Evolutionary conservation across 2,113 vertebrate genomes (phyloP).

Genomic region (Psammodynastes pulverulentus): DNA sequence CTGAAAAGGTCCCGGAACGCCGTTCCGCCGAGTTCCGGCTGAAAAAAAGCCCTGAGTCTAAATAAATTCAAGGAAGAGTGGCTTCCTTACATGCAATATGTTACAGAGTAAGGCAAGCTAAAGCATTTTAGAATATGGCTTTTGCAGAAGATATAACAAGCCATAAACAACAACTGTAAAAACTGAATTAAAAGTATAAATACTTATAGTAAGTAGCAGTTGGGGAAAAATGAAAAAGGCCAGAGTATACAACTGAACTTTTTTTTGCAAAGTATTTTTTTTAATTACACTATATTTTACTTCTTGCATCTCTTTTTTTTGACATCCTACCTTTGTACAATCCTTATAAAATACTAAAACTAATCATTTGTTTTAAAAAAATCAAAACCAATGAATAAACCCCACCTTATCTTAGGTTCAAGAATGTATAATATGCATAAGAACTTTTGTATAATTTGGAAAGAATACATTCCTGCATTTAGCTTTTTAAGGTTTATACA

Average conservation of each 20-base stretch:
- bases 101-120: neutral
- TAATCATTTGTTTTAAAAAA: neutral
- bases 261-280: neutral
- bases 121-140: neutral
- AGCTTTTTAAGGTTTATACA: neutral
- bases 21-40: too few relatives aligned
- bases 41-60: too few relatives aligned
- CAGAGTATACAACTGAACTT: neutral
- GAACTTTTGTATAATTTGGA: neutral
- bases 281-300: neutral
- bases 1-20: too few relatives aligned
- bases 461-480: slow-evolving; percentile 4
- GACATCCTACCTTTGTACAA: neutral
- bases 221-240: neutral
- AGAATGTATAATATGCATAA: neutral
- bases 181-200: neutral
- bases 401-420: neutral
- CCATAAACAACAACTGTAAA: neutral
- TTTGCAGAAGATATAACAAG: neutral
- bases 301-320: neutral
- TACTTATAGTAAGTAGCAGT: neutral
- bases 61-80: neutral
- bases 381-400: neutral
- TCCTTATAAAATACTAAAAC: neutral
- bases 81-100: neutral